Base-by-base conservation (phyloP, 2,888 invertebrate species). In the Cryptus armator region DNA sequence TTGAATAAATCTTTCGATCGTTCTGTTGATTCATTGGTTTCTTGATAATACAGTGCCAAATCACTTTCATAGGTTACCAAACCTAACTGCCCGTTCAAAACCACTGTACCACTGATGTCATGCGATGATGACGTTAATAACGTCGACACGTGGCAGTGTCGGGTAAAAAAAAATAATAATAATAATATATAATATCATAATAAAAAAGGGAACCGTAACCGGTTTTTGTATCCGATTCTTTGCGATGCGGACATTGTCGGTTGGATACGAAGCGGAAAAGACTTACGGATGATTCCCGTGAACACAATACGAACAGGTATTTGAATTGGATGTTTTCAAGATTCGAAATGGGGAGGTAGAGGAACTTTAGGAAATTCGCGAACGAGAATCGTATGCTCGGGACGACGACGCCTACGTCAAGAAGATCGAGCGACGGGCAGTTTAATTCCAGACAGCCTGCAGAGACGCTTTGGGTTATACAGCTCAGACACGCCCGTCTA, bases 361-460 rank as follows among this genome's bases (percentile, higher is more conserved):
- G 32, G 19, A 32, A 56, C 56, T 67, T 56, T 24, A 56, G 43
- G 43, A 77, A 78, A 78, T 68, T 68, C 16, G 59, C 62, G 53
- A 56, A 56, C 56, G 56, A 19, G 24, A 56, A 24, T 56, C 56
- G 56, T 24, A 56, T 56, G 56, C 24, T 56, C 24, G 10, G 19
- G 56, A 24, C 24, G 56, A 3, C 53, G 53, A 53, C 56, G 56
- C 67, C 43, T 66, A 67, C 66, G 83, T 70, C 78, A 71, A 59
- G 67, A 37, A 66, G 66, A 66, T 66, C 66, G 66, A 80, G 70
- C 81, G 82, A 80, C 82, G 59, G 74, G 80, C 86, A 86, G 84
- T 87, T 87, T 87, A 87, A 87, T 86, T 87, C 80, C 82, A 86
- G 86, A 84, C 86, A 81, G 86, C 87, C 86, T 83, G 82, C 84